Evolutionary conservation across 2,797 vertebrate species (phyloP).

Genomic region (Pteropus rufus): DNA sequence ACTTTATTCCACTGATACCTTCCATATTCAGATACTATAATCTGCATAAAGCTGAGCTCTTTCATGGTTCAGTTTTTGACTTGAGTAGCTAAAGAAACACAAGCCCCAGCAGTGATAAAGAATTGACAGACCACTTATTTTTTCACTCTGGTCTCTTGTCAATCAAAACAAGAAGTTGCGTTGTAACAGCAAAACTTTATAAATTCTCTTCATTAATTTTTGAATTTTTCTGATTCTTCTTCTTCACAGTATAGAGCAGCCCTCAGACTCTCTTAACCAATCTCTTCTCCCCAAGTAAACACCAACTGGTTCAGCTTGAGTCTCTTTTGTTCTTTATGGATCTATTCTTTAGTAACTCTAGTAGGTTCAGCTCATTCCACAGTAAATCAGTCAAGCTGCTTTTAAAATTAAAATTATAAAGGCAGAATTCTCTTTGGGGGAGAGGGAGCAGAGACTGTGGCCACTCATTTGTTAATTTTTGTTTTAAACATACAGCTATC

Average conservation of each 20-base stretch:
- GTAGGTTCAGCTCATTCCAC: neutral
- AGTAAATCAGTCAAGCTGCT: neutral
- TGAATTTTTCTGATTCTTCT: neutral
- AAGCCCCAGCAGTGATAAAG: neutral
- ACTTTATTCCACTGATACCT: neutral
- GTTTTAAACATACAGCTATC: neutral
- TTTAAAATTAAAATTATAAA: conserved; percentile 24
- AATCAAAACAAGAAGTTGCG: neutral
- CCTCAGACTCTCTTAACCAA: neutral
- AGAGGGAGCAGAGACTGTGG: neutral
- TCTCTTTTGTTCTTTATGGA: neutral
- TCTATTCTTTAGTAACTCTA: neutral
- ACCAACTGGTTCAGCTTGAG: neutral
- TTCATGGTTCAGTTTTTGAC: neutral
- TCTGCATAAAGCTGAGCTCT: neutral
- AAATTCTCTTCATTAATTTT: neutral
- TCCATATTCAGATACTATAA: neutral
- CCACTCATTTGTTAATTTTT: neutral
- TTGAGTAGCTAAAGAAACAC: neutral
- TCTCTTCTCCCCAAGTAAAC: neutral
- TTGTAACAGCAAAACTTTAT: neutral
- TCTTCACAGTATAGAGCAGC: neutral
- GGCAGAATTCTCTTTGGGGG: neutral
- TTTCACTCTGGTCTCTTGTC: neutral
- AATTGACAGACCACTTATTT: neutral